Percentiles rank a stretch among this genome's conserved stretches.
Evolutionary conservation across 2,888 invertebrate genomes (phyloP).

Genomic region (Idaea dimidiata): DNA sequence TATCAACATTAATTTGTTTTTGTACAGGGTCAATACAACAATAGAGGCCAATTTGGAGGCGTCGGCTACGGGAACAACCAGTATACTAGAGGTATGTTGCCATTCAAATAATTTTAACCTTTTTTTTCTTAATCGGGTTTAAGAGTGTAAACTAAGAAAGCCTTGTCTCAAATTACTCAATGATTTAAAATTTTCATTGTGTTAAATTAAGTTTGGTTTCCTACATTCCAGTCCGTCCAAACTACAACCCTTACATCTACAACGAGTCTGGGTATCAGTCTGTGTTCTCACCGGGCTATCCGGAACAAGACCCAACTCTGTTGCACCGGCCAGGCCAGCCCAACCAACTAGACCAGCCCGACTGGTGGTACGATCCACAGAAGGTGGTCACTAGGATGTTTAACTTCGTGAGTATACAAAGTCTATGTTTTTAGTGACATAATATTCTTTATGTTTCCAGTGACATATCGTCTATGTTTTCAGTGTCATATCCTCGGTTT

Average conservation of each 20-base stretch:
- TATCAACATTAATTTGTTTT: neutral
- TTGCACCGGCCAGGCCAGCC: slow-evolving; percentile 56
- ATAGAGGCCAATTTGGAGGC: slow-evolving; percentile 64
- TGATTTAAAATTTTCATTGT: too few species aligned
- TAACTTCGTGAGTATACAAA: slow-evolving; percentile 82
- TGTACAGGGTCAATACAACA: slow-evolving; percentile 71
- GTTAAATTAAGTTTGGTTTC: neutral
- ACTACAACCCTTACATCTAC: slow-evolving; percentile 70
- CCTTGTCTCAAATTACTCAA: too few species aligned
- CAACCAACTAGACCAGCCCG: slow-evolving; percentile 77
- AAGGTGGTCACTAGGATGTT: slow-evolving; percentile 86
- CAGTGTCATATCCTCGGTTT: too few species aligned
- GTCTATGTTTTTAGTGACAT: neutral
- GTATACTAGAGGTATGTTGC: slow-evolving; percentile 59
- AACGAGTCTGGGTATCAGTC: slow-evolving; percentile 54
- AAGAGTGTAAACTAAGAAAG: too few species aligned
- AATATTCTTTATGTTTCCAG: too few species aligned
- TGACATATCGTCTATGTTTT: too few species aligned
- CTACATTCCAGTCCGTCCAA: slow-evolving; percentile 55
- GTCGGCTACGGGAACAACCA: slow-evolving; percentile 49
- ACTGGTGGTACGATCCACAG: slow-evolving; percentile 76
- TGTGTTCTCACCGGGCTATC: slow-evolving; percentile 41
- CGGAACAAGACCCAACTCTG: slow-evolving; percentile 32
- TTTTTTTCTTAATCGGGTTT: too few species aligned
- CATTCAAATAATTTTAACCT: neutral